phyloP scores from a whole-genome alignment of 2,797 vertebrate genomes.

The Champsocephalus gunnari region DNA sequence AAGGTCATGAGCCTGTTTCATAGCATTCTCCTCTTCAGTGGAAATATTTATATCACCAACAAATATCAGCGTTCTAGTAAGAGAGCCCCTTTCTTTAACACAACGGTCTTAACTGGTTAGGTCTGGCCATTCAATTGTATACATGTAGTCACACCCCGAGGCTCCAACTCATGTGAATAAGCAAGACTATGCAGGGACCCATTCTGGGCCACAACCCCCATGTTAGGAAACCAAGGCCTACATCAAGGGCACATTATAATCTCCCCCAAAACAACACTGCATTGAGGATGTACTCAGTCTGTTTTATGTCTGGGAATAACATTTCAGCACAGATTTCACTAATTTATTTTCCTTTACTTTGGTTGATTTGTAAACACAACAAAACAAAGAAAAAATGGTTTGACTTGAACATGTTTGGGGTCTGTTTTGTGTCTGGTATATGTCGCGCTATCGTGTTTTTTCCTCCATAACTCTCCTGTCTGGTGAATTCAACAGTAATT shows the following conservation, averaged over 20 bases:
- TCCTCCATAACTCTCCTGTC: conserved; percentile 38
- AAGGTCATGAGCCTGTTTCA: conserved; percentile 57
- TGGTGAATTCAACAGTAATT: conserved; percentile 56
- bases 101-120: conserved; percentile 18
- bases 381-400: conserved; percentile 50
- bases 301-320: conserved; percentile 49
- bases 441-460: conserved; percentile 37
- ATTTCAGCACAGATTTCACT: conserved; percentile 51
- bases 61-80: conserved; percentile 11
- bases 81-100: conserved; percentile 12
- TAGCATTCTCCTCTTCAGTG: conserved; percentile 32
- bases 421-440: conserved; percentile 62
- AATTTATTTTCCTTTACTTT: conserved; percentile 56
- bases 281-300: conserved; percentile 39
- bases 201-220: conserved; percentile 15
- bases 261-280: conserved; percentile 21
- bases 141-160: conserved; percentile 8
- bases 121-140: conserved; percentile 20
- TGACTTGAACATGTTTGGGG: conserved; percentile 47
- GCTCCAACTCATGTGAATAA: conserved; percentile 28
- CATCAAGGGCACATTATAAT: conserved; percentile 49
- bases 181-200: conserved; percentile 10
- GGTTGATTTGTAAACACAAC: conserved; percentile 66
- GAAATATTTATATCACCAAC: conserved; percentile 32
- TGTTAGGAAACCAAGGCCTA: conserved; percentile 34